Evolutionary conservation across 37 sponge, comb jelly and placozoan species (phyloP).

Genomic region (Corticium candelabrum): DNA sequence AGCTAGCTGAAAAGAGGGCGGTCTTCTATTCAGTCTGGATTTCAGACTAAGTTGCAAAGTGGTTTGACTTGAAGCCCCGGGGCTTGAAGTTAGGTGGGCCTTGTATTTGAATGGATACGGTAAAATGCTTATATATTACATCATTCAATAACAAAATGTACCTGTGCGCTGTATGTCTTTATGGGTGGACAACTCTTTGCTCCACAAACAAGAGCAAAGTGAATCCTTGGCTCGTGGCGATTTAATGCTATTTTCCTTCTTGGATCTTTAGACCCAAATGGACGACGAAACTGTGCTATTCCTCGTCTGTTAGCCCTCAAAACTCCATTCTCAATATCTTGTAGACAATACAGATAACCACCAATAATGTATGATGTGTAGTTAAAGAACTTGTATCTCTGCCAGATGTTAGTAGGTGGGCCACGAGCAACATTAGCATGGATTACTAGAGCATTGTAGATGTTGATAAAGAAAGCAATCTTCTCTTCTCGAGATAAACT

Average conservation of each 20-base stretch:
- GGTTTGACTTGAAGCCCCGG: no score
- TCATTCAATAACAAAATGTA: conserved; percentile 10
- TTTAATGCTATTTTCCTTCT: conserved; percentile 53
- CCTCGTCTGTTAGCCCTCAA: conserved; percentile 79
- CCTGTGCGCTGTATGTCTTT: conserved; percentile 75
- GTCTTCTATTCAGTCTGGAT: no score
- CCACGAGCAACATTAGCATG: conserved; percentile 89
- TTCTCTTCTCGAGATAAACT: conserved; percentile 52
- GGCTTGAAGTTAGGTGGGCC: no score
- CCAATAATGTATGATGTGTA: conserved; percentile 74
- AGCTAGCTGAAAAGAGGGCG: no score
- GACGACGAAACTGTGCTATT: conserved; percentile 51
- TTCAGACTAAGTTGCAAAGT: no score
- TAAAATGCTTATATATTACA: no score
- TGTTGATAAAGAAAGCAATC: conserved; percentile 84
- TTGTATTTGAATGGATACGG: no score
- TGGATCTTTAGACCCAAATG: conserved; percentile 73
- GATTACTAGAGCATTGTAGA: conserved; percentile 91
- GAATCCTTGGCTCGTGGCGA: conserved; percentile 66
- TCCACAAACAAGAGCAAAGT: conserved; percentile 98
- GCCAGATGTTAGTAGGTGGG: conserved; percentile 64
- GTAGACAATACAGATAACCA: conserved; percentile 71
- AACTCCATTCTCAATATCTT: conserved; percentile 96
- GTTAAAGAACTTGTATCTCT: conserved; percentile 76
- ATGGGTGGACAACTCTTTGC: conserved; percentile 95